A percentile compares a stretch with the other conserved stretches of the same genome.
Evolutionary conservation across 1,140 invertebrate species (phyloP).

Genomic region (Gyrodactylus salaris): DNA sequence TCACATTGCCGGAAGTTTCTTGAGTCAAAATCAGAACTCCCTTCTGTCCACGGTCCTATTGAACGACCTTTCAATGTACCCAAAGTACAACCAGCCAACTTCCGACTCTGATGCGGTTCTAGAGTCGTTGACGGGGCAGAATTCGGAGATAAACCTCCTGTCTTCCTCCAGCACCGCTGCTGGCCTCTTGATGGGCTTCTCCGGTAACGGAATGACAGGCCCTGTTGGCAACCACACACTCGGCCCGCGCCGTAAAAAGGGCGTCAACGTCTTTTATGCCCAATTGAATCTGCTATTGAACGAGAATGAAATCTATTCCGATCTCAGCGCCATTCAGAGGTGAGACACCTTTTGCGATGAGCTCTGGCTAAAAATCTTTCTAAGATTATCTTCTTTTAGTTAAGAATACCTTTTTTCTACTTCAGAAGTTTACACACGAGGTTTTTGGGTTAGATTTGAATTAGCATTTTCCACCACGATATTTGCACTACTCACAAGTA

Average conservation of each 20-base stretch:
- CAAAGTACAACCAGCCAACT: neutral
- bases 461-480: neutral
- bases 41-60: neutral
- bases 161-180: neutral
- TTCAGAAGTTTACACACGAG: too few species aligned
- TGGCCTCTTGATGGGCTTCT: neutral
- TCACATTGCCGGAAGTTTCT: neutral
- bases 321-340: neutral
- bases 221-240: neutral
- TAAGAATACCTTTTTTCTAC: too few species aligned
- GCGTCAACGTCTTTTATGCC: neutral
- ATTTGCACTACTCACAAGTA: neutral
- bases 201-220: neutral
- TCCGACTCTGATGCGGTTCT: too few species aligned
- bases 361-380: too few species aligned
- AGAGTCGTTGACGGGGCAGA: too few species aligned
- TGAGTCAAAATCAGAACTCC: neutral
- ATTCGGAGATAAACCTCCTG: neutral
- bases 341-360: too few species aligned
- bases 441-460: too few species aligned
- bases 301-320: neutral
- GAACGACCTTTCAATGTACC: neutral
- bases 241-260: neutral
- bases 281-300: neutral
- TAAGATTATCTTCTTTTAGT: too few species aligned